Base-by-base conservation (phyloP, 1,140 invertebrate genomes). In the Holotrichia oblita region DNA sequence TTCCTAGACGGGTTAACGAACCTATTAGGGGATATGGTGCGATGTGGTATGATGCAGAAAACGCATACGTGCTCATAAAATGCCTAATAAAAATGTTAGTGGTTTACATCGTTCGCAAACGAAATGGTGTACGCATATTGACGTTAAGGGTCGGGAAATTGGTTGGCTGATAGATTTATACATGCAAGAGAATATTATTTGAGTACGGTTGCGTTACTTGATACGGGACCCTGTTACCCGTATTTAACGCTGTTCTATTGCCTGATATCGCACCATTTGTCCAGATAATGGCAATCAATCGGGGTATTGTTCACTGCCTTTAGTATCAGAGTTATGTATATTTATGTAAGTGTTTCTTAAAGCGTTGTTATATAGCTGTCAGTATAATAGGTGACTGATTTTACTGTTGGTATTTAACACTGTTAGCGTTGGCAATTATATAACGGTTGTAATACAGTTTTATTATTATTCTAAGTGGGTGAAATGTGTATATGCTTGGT, bases 121-220 rank as follows among this genome's bases (percentile, higher is more conserved):
- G 61, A 20, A 1, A 22, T 10, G 61, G 17, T 17, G 6, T 27
- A 20, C n/a, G 61, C 4, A 64, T 64, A 64, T 64, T 12, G 61
- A 64, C 17, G 61, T 64, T 64, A 9, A 27, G n/a, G 17, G n/a
- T 27, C 17, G 61, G 61, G 61, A 64, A n/a, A 64, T 64, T 64
- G 61, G 24, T 8, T 64, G 6, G 61, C 61, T 64, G 61, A 64
- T 64, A 20, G 61, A 64, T 64, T 64, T 64, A 64, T 27, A 0
- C 2, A 20, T 10, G 61, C 61, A 64, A 64, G n/a, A n/a, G n/a
- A n/a, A n/a, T n/a, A n/a, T n/a, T n/a, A n/a, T n/a, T 64, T 64
- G 61, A 64, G 61, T 17, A 20, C 61, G 17, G 20, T 20, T 27
- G 17, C 61, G 61, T 20, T 20, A 64, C 61, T 22, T 20, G 61